phyloP scores from a whole-genome alignment of 1,140 invertebrate genomes.

The Hylyphantes graminicola region DNA sequence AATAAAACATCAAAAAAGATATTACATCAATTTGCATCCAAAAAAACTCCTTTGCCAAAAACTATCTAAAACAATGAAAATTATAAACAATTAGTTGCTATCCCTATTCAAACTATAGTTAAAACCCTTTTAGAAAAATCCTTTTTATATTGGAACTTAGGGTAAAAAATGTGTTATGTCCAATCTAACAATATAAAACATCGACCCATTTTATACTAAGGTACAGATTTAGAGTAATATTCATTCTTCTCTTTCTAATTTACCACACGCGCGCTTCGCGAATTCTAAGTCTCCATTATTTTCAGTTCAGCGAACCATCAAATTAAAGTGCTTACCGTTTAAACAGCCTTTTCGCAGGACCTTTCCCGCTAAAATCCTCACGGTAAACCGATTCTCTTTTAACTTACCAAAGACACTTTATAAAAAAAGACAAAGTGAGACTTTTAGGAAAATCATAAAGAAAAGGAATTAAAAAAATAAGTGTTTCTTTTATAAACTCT shows the following conservation, averaged over 20 bases:
- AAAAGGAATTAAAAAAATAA: too few relatives aligned
- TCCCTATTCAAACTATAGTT: too few relatives aligned
- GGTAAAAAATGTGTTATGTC: too few relatives aligned
- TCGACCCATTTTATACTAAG: background rate
- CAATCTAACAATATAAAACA: too few relatives aligned
- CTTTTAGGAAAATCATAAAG: conserved; percentile 25
- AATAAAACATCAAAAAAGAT: too few relatives aligned
- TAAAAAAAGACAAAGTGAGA: conserved; percentile 44
- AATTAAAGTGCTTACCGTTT: conserved; percentile 57
- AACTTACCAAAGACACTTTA: conserved; percentile 36
- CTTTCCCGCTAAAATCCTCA: conserved; percentile 46
- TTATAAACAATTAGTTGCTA: too few relatives aligned
- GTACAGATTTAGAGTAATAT: conserved; percentile 35
- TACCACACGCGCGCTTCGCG: conserved; percentile 31
- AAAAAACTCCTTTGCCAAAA: too few relatives aligned
- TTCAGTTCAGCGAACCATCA: conserved; percentile 52
- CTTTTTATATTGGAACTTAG: too few relatives aligned
- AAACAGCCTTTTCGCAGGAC: conserved; percentile 36
- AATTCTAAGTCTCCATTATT: conserved; percentile 43
- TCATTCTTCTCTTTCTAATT: conserved; percentile 44
- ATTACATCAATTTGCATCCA: too few relatives aligned
- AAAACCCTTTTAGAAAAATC: too few relatives aligned
- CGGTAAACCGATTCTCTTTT: conserved; percentile 32
- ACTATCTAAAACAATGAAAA: too few relatives aligned
- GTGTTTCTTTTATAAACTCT: too few relatives aligned